Percentiles rank a stretch among this genome's conserved stretches.
These are phyloP conservation scores for Thalassophryne amazonica DNA, from an alignment of 2,797 vertebrate genomes.

Conservation along the genomic window DNA sequence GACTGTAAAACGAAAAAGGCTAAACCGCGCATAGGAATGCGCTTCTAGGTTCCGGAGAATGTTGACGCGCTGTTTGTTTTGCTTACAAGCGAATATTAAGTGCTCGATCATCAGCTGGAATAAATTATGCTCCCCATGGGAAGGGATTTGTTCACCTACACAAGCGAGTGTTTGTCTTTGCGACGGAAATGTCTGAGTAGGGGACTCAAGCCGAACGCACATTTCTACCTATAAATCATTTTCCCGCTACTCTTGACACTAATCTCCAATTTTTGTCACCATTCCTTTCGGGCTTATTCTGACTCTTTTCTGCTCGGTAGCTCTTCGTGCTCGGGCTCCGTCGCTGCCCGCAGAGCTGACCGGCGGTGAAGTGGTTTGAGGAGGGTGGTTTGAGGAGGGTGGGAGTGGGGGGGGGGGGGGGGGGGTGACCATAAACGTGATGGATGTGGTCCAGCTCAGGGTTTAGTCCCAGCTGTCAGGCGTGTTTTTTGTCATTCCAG, in stretches of 20 bases:
- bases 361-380: slow-evolving; percentile 65
- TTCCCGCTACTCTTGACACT: slow-evolving; percentile 32
- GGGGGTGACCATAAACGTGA: slow-evolving; percentile 75
- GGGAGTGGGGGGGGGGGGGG: slow-evolving; percentile 56
- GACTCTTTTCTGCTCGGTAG: slow-evolving; percentile 16
- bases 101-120: slow-evolving; percentile 46
- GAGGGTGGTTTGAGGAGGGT: slow-evolving; percentile 60
- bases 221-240: slow-evolving; percentile 73
- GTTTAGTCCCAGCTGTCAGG: slow-evolving; percentile 74
- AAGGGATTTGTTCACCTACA: slow-evolving; percentile 61
- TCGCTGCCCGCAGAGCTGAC: slow-evolving; percentile 42
- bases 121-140: slow-evolving; percentile 57
- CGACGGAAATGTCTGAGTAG: slow-evolving; percentile 54
- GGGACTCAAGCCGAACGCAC: slow-evolving; percentile 53
- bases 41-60: slow-evolving; percentile 39
- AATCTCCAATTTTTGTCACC: slow-evolving; percentile 38
- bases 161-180: slow-evolving; percentile 63
- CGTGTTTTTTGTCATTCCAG: slow-evolving; percentile 74
- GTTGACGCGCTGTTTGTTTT: slow-evolving; percentile 50
- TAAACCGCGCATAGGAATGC: slow-evolving; percentile 28
- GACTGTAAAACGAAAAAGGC: neutral
- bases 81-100: slow-evolving; percentile 53
- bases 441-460: slow-evolving; percentile 68
- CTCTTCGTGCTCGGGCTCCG: slow-evolving; percentile 23
- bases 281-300: slow-evolving; percentile 16